phyloP scores from a whole-genome alignment of 2,888 invertebrate species.

The Xestia rhomboidea region DNA sequence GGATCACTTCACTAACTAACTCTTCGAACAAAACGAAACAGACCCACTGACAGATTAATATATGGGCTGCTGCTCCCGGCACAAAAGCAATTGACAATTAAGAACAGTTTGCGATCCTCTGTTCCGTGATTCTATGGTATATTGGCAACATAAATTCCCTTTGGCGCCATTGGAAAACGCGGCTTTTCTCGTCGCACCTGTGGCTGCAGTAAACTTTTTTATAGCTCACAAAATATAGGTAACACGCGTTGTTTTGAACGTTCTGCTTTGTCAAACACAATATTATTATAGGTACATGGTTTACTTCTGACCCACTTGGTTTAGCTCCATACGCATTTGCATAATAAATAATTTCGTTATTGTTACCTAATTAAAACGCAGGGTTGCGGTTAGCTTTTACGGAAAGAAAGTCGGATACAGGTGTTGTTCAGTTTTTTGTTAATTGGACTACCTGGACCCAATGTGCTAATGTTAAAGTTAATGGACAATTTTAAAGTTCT shows the following conservation, averaged over 20 bases:
- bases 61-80: slow-evolving; percentile 54
- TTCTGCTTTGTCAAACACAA: slow-evolving; percentile 45
- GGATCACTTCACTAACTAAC: slow-evolving; percentile 78
- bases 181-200: slow-evolving; percentile 84
- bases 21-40: slow-evolving; percentile 69
- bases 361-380: slow-evolving; percentile 13
- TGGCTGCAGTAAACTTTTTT: slow-evolving; percentile 84
- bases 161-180: slow-evolving; percentile 77
- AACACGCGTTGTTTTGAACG: slow-evolving; percentile 73
- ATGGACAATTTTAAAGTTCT: neutral
- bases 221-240: slow-evolving; percentile 78
- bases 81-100: slow-evolving; percentile 62
- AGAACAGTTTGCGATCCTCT: slow-evolving; percentile 61
- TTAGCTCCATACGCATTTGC: neutral
- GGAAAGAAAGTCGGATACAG: neutral
- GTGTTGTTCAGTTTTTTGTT: neutral
- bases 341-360: slow-evolving; percentile 6
- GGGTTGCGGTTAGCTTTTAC: neutral
- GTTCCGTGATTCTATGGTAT: slow-evolving; percentile 69
- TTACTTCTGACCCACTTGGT: slow-evolving; percentile 12
- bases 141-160: slow-evolving; percentile 70
- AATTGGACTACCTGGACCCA: slow-evolving; percentile 7
- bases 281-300: slow-evolving; percentile 11
- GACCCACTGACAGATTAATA: slow-evolving; percentile 66
- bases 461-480: slow-evolving; percentile 11